Percentiles rank a stretch among this genome's conserved stretches.
Conservation (phyloP, 2,113 vertebrate genomes). For the Stictonetta naevosa region DNA sequence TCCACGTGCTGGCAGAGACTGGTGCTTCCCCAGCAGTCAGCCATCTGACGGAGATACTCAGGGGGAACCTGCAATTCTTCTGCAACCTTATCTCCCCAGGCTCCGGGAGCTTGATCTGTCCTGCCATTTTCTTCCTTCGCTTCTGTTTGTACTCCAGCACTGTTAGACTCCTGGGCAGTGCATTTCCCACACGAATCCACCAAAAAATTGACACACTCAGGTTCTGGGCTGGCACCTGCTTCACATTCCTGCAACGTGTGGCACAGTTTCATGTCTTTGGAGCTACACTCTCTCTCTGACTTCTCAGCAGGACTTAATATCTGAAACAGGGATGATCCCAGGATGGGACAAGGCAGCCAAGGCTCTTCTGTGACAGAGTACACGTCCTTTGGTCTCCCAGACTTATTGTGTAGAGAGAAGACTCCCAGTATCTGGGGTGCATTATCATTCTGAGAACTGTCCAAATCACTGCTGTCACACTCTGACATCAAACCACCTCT, state of each 20-base stretch:
- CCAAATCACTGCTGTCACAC: not conserved
- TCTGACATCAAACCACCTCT: not conserved
- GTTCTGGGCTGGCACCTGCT: not conserved
- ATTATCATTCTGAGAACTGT: not conserved
- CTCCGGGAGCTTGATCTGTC: not conserved
- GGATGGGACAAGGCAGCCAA: not conserved
- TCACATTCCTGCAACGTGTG: not conserved
- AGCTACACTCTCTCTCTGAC: conserved; percentile 41
- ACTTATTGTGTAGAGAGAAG: not conserved
- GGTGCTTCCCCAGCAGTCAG: not conserved
- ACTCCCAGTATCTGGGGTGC: not conserved
- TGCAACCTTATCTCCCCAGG: not conserved
- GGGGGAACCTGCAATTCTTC: not conserved
- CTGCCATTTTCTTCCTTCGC: not conserved
- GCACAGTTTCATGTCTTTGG: conserved; percentile 36
- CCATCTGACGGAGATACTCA: not conserved
- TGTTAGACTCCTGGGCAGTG: not conserved
- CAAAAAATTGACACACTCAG: not conserved
- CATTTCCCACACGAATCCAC: not conserved
- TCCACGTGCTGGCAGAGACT: not conserved
- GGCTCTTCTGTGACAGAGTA: not conserved
- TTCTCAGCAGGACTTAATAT: not conserved
- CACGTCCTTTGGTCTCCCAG: not conserved
- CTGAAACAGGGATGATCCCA: not conserved
- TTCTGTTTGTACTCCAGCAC: not conserved